Percentiles rank a stretch among this genome's conserved stretches.
These are phyloP conservation scores for Drosophila longiperda DNA, from an alignment of 2,888 invertebrate species.

Conservation along the genomic window DNA sequence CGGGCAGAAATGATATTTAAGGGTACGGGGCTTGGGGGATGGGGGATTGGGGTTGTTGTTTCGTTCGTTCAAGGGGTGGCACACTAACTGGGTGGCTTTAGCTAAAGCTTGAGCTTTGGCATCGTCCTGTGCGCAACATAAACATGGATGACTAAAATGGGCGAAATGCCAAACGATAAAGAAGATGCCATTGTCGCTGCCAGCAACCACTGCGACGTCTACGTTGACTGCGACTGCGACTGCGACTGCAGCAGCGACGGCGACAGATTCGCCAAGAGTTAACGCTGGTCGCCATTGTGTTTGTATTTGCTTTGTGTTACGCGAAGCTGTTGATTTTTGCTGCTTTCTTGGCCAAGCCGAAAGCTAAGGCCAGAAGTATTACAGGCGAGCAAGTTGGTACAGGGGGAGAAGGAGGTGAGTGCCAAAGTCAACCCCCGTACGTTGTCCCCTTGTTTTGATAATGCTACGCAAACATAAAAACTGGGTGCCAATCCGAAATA, in stretches of 20 bases:
- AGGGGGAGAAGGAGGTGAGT: slow-evolving; percentile 6
- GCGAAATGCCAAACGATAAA: slow-evolving; percentile 82
- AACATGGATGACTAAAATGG: slow-evolving; percentile 81
- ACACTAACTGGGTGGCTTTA: slow-evolving; percentile 55
- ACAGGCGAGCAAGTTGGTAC: not conserved
- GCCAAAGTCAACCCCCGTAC: slow-evolving; percentile 69
- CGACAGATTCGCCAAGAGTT: slow-evolving; percentile 9
- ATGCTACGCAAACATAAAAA: slow-evolving; percentile 81
- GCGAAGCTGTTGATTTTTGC: slow-evolving; percentile 71
- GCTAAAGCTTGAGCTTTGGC: slow-evolving; percentile 59
- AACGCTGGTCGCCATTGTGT: slow-evolving; percentile 55
- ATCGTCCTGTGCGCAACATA: slow-evolving; percentile 63
- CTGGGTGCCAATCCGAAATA: slow-evolving; percentile 81
- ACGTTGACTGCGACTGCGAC: slow-evolving; percentile 14
- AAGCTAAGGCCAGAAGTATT: slow-evolving; percentile 24
- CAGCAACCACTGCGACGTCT: slow-evolving; percentile 14
- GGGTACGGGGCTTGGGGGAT: not conserved
- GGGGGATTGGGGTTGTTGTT: slow-evolving; percentile 13
- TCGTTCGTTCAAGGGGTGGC: slow-evolving; percentile 29
- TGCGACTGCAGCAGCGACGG: slow-evolving; percentile 12
- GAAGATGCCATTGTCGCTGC: slow-evolving; percentile 67
- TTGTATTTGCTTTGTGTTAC: slow-evolving; percentile 73
- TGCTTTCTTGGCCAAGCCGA: slow-evolving; percentile 52
- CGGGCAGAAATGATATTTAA: slow-evolving; percentile 42
- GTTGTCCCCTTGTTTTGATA: slow-evolving; percentile 81